Base-by-base conservation (phyloP, 2,797 vertebrate species). In the Ctenochaetus hawaiiensis region DNA sequence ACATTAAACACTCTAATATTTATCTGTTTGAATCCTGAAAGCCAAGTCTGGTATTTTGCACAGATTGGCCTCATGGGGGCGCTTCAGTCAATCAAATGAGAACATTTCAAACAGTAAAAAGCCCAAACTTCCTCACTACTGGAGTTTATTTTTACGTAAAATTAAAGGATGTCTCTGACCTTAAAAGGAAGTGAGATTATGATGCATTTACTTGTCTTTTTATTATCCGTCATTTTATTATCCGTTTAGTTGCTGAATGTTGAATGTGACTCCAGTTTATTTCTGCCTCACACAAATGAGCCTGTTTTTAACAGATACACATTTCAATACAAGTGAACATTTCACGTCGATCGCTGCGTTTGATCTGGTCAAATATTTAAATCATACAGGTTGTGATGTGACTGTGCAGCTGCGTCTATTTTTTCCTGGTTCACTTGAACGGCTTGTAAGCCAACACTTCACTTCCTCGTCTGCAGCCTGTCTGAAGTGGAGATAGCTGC, bases 381-480 rank as follows among this genome's bases (percentile, higher is more conserved):
- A 12, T 61, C 39, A 30, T 11, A 62, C 5, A 73, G 41, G 10
- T 75, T 37, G 54, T 1, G 30, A 34, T 34, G 7, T 2, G 56
- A 20, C 34, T 22, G 16, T 8, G 2, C 51, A 59, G 39, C 75
- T 68, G 44, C 26, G 17, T 63, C 22, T 65, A 10, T 56, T 66
- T 68, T 44, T 51, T 34, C 44, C 45, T 65, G 18, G 18, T 51
- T 30, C 54, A 5, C n/a, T 52, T 39, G 53, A 52, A 12, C 2
- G 20, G 62, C 63, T 47, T 67, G 89, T 79, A 78, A 92, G 43
- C 16, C 0, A 78, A 86, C 58, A 57, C 80, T 61, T 7, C 8
- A 67, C 81, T 78, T 88, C 78, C 73, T 80, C 13, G 1, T 80
- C 44, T 59, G 77, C 69, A 75, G 78, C 59, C 57, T 17, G 66